Evolutionary conservation across 2,113 vertebrate genomes (phyloP).

Genomic region (Microcebus ravelobensis): DNA sequence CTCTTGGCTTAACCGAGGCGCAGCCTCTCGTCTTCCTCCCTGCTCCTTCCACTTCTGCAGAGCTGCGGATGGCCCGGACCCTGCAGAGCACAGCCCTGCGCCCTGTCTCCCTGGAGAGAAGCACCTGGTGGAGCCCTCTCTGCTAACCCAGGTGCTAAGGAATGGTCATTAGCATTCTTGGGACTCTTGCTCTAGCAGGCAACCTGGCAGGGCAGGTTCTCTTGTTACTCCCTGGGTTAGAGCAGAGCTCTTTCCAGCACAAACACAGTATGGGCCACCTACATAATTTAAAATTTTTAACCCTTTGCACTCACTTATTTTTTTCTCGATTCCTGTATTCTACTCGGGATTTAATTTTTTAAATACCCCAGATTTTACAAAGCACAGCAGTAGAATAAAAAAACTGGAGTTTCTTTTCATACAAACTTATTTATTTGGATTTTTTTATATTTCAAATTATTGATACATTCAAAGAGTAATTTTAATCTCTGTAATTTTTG

Average conservation of each 20-base stretch:
- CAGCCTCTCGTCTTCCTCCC: not conserved
- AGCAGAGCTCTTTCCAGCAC: not conserved
- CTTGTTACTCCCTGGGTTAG: not conserved
- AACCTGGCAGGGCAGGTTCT: not conserved
- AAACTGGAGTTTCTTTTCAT: too few species aligned
- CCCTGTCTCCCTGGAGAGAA: not conserved
- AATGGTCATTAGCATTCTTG: not conserved
- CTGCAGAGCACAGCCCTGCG: not conserved
- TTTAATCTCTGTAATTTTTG: too few species aligned
- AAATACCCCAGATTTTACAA: too few species aligned
- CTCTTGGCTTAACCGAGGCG: not conserved
- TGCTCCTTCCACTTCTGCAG: not conserved
- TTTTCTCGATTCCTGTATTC: too few species aligned
- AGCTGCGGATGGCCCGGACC: not conserved
- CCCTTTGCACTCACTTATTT: too few species aligned
- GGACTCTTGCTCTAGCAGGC: not conserved
- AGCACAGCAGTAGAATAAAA: too few species aligned
- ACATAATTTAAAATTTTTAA: not conserved
- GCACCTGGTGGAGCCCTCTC: not conserved
- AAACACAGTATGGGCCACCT: not conserved
- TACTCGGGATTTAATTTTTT: too few species aligned
- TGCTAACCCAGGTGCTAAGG: not conserved
- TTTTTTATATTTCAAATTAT: too few species aligned
- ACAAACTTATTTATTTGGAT: too few species aligned
- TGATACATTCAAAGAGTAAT: too few species aligned